Conservation (phyloP, 2,888 invertebrate genomes). For the Slavum lentiscoides region DNA sequence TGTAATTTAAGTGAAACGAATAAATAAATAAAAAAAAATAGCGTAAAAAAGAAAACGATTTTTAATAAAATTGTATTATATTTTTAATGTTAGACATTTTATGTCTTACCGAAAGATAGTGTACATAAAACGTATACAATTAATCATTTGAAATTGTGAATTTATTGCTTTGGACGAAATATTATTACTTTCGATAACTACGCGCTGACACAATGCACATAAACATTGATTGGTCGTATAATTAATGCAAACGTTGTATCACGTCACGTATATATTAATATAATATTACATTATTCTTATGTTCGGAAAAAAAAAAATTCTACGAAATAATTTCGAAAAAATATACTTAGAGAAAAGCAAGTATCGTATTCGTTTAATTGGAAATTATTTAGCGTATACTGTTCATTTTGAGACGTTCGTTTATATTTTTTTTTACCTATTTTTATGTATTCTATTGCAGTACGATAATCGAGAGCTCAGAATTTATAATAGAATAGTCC, state of each 20-base stretch:
- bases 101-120: background rate
- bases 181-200: background rate
- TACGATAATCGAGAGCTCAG: no score
- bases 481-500: no score
- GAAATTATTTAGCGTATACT: no score
- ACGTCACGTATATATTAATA: no score
- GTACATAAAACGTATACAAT: background rate
- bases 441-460: no score
- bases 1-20: background rate
- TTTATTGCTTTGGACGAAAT: background rate
- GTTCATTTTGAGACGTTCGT: no score
- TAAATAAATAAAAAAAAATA: background rate
- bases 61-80: background rate
- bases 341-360: no score
- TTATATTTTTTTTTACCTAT: no score
- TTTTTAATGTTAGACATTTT: background rate
- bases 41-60: background rate
- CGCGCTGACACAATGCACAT: background rate
- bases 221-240: background rate
- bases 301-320: no score
- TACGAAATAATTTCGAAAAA: no score
- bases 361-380: no score
- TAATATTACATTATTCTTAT: no score
- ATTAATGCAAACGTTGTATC: background rate
- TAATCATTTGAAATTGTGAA: background rate